Evolutionary conservation across 1,140 invertebrate species (phyloP).

Genomic region (Philopotamus ludificatus): DNA sequence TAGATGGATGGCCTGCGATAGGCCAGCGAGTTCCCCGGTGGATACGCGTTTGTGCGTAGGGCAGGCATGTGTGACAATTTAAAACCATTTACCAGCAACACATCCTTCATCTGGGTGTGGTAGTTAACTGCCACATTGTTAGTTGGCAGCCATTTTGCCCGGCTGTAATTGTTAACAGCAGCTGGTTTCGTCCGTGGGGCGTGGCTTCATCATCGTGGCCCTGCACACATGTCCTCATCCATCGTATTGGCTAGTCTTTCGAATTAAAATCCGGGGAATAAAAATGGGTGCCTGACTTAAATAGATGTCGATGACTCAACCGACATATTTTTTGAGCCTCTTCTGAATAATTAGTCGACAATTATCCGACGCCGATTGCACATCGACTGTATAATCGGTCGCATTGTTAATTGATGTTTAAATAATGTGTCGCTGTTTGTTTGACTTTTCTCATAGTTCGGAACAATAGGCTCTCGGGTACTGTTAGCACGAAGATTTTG

Average conservation of each 20-base stretch:
- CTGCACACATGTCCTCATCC: conserved; percentile 18
- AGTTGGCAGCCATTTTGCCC: conserved; percentile 29
- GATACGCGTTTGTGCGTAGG: background rate
- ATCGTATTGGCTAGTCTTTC: conserved; percentile 29
- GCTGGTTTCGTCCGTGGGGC: conserved; percentile 26
- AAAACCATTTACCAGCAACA: background rate
- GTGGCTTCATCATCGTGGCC: conserved; percentile 24
- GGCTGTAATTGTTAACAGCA: conserved; percentile 27
- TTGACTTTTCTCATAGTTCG: too few relatives aligned
- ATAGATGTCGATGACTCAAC: background rate
- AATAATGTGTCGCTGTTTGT: background rate
- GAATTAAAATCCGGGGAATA: conserved; percentile 21
- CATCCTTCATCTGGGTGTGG: background rate
- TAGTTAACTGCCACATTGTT: background rate
- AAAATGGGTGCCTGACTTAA: conserved; percentile 19
- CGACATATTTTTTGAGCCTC: too few relatives aligned
- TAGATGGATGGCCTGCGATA: background rate
- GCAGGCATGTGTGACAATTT: conserved; percentile 27
- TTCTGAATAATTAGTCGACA: too few relatives aligned
- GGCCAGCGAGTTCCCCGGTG: background rate
- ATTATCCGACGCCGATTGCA: too few relatives aligned
- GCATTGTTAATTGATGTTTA: too few relatives aligned
- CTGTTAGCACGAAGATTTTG: background rate
- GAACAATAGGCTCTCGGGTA: too few relatives aligned
- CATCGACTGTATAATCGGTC: too few relatives aligned